Evolutionary conservation across 2,888 invertebrate genomes (phyloP), one percentile per base, ranked within the genome.

Genomic region (Parthenolecanium corni): DNA sequence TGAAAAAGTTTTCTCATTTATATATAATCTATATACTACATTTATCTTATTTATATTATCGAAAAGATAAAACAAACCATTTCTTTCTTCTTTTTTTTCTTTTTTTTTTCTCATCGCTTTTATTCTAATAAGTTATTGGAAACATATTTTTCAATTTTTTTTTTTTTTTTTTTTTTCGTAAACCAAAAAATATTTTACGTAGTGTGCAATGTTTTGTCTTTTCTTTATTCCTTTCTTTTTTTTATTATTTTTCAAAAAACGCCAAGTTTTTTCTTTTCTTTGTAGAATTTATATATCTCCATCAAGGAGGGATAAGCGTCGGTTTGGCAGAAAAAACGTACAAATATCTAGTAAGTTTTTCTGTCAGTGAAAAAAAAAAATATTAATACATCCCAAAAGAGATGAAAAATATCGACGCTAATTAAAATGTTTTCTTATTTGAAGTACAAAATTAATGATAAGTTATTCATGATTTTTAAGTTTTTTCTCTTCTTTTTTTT

Each of bases 391-490:
- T 31, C 31, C 31, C 31, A 6, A 6, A 31, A 31, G 31, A 9
- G 4, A 6, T 31, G n/a, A n/a, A 6, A 6, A 31, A 31, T 9
- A 49, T 9, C 21, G 49, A 49, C 49, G 49, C 49, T 18, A 49
- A 12, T 21, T 49, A 23, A 49, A 49, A 31, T 6, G 4, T 31
- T 31, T 31, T 31, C 31, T 31, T 31, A 21, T 49, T 44, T 49
- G 23, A 49, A 49, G 49, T 49, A 49, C 49, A 49, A 49, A 49
- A 16, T 44, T 49, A 49, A 49, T 49, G 11, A 11, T 49, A 49
- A 23, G 20, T 49, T 49, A 31, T 31, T 31, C 31, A 31, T 31
- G 31, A 31, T 31, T 31, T 31, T 31, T 31, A 31, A 31, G 31
- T 31, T 31, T 31, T 31, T 9, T 25, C 52, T 52, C 23, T 36